These are phyloP conservation scores for Hemicrepidius hirtus DNA, from an alignment of 2,888 invertebrate genomes.

Conservation along the genomic window DNA sequence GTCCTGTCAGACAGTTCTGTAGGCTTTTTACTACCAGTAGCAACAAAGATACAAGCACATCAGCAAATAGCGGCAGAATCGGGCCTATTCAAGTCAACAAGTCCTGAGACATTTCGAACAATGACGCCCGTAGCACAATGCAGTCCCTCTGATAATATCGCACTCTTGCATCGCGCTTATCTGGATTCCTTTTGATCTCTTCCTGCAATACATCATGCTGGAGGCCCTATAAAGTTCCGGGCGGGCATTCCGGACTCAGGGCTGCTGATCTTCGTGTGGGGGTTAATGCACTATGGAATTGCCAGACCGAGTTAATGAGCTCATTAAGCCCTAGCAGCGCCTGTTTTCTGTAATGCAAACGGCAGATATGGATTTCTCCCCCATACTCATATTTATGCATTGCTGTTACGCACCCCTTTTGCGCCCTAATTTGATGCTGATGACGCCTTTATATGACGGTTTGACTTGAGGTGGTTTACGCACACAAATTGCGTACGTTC, in stretches of 20 bases:
- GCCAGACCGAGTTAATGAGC: conserved; percentile 51
- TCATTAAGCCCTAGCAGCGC: conserved; percentile 46
- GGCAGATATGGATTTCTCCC: conserved; percentile 44
- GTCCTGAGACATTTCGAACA: conserved; percentile 39
- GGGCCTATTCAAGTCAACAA: conserved; percentile 38
- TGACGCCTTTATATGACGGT: conserved; percentile 30
- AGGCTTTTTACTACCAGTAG: conserved; percentile 33
- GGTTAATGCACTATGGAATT: conserved; percentile 48
- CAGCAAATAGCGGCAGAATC: conserved; percentile 40
- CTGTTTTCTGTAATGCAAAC: conserved; percentile 47
- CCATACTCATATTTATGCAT: conserved; percentile 45
- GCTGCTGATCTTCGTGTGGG: conserved; percentile 35
- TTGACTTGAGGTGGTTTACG: conserved; percentile 17
- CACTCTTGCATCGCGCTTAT: conserved; percentile 44
- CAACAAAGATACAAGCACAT: conserved; percentile 35
- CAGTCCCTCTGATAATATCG: conserved; percentile 39
- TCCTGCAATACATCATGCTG: conserved; percentile 48
- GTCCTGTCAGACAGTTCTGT: conserved; percentile 36
- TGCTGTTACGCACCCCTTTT: conserved; percentile 34
- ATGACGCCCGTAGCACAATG: conserved; percentile 41
- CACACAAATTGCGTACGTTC: conserved; percentile 13
- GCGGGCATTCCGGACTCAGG: conserved; percentile 36
- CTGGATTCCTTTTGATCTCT: conserved; percentile 46
- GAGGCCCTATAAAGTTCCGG: conserved; percentile 44
- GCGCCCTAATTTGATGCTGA: conserved; percentile 38